Conservation (phyloP, 1,140 invertebrate genomes). For the Saccostrea echinata region DNA sequence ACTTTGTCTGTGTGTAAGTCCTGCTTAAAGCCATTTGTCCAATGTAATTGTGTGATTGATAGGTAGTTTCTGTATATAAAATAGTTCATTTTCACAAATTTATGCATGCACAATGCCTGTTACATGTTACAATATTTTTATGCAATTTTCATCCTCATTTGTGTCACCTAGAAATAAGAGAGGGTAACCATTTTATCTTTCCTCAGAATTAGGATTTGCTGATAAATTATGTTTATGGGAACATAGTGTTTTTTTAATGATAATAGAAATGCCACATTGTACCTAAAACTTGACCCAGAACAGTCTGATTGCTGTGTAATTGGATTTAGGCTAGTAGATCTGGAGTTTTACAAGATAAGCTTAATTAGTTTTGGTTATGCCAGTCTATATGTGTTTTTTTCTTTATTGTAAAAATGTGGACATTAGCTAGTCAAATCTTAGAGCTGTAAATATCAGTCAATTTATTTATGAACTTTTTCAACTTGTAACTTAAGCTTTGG, state of each 20-base stretch:
- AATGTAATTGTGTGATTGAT: not conserved
- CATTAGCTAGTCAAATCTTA: slow-evolving; percentile 15
- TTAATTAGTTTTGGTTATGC: not conserved
- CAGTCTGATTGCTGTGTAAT: not conserved
- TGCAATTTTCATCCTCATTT: too few species aligned
- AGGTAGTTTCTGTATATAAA: too few species aligned
- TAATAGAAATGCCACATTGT: slow-evolving; percentile 12
- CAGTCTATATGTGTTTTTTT: not conserved
- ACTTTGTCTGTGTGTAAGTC: not conserved
- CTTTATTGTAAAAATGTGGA: too few species aligned
- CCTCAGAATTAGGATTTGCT: not conserved
- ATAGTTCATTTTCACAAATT: too few species aligned
- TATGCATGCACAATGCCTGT: too few species aligned
- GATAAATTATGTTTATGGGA: not conserved
- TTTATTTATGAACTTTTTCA: not conserved
- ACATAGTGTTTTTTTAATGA: not conserved
- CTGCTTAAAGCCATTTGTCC: not conserved
- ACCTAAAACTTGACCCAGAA: not conserved
- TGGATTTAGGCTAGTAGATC: not conserved
- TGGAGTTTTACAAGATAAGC: not conserved
- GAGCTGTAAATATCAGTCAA: slow-evolving; percentile 25
- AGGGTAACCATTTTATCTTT: too few species aligned
- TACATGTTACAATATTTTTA: too few species aligned
- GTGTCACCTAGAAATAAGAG: too few species aligned
- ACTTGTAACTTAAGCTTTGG: not conserved